These are phyloP conservation scores for Hypomecis punctinalis DNA, from an alignment of 2,888 invertebrate species.

Conservation along the genomic window DNA sequence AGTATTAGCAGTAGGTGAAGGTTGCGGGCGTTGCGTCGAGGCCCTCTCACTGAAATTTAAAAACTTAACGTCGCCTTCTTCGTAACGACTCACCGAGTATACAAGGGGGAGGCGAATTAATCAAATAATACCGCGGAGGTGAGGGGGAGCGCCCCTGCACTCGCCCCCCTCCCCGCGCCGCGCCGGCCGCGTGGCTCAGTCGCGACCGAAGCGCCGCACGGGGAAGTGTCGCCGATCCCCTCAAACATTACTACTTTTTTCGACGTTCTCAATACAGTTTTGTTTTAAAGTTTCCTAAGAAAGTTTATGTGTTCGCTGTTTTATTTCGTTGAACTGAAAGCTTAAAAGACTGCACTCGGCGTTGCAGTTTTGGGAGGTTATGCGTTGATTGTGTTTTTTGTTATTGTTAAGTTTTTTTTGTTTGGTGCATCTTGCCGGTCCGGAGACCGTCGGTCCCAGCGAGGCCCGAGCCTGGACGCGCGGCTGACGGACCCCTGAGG, in stretches of 20 bases:
- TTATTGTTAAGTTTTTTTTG: conserved; percentile 84
- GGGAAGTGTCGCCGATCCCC: conserved; percentile 81
- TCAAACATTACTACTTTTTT: conserved; percentile 79
- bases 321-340: conserved; percentile 69
- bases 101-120: conserved; percentile 85
- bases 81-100: conserved; percentile 82
- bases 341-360: conserved; percentile 70
- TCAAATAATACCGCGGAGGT: conserved; percentile 84
- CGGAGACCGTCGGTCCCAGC: conserved; percentile 76
- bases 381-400: conserved; percentile 82
- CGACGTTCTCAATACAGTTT: conserved; percentile 81
- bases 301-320: conserved; percentile 77
- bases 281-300: conserved; percentile 80
- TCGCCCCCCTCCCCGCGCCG: conserved; percentile 56
- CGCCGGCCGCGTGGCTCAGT: conserved; percentile 82
- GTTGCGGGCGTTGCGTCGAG: conserved; percentile 80
- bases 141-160: conserved; percentile 62
- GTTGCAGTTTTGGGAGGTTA: conserved; percentile 77
- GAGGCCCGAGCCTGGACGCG: conserved; percentile 79
- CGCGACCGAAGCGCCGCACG: conserved; percentile 76
- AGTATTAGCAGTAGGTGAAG: conserved; percentile 82
- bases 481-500: conserved; percentile 71
- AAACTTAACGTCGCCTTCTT: conserved; percentile 81
- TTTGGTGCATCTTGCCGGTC: conserved; percentile 83
- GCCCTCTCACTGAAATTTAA: conserved; percentile 81